Evolutionary conservation across 2,797 vertebrate genomes (phyloP).

Genomic region (Schizopygopsis malacanthus): DNA sequence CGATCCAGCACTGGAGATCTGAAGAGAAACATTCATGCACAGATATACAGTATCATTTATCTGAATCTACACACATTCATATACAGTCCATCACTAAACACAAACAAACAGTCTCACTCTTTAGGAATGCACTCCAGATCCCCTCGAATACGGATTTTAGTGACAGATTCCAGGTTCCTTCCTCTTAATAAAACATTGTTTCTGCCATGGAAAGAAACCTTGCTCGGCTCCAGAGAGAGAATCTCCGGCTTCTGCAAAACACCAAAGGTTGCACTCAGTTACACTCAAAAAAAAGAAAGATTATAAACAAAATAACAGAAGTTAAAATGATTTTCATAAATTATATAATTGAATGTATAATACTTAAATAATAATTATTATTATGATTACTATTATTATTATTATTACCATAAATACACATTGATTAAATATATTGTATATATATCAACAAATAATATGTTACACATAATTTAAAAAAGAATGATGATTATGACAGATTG

Average conservation of each 20-base stretch:
- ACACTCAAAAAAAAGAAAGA: neutral
- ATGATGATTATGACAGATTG: neutral
- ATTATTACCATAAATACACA: neutral
- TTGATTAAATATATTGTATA: neutral
- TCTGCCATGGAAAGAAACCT: conserved; percentile 84
- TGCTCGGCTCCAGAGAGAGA: conserved; percentile 78
- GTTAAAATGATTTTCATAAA: neutral
- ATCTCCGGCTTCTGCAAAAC: conserved; percentile 65
- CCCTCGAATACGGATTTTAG: conserved; percentile 78
- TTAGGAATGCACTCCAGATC: conserved; percentile 77
- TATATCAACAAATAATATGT: neutral
- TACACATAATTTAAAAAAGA: neutral
- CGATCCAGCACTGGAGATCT: conserved; percentile 82
- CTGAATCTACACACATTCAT: neutral
- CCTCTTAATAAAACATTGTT: conserved; percentile 81
- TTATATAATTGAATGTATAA: neutral
- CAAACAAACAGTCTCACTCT: conserved; percentile 78
- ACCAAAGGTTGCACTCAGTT: neutral
- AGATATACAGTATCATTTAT: neutral
- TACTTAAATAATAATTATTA: neutral
- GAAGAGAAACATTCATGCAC: conserved; percentile 1
- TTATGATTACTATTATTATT: neutral
- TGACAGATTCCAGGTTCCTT: conserved; percentile 81
- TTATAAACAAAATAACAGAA: neutral
- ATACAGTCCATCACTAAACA: neutral